Conservation (phyloP, 2,113 vertebrate species). For the Chionis minor region DNA sequence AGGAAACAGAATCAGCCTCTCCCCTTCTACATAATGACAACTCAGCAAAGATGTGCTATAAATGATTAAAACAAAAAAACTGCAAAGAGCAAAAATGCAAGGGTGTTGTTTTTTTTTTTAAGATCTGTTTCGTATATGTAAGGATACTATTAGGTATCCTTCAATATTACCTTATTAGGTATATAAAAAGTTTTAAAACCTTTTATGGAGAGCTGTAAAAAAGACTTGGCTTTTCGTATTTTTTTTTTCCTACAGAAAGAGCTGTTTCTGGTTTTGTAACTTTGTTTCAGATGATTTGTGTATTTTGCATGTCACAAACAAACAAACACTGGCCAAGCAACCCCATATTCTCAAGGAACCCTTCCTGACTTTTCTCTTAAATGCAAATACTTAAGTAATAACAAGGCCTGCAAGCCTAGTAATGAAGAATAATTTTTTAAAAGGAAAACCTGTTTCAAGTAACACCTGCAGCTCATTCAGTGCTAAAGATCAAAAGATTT, state of each 20-base stretch:
- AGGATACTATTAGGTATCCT: too few species aligned
- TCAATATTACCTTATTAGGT: too few species aligned
- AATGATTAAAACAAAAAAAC: not conserved
- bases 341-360: too few species aligned
- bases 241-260: not conserved
- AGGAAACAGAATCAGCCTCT: not conserved
- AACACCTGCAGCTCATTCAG: not conserved
- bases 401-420: not conserved
- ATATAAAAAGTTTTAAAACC: not conserved
- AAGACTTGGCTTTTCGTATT: not conserved
- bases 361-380: not conserved
- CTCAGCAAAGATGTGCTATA: not conserved
- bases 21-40: not conserved
- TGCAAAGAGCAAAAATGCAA: not conserved
- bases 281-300: not conserved
- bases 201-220: not conserved
- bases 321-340: not conserved
- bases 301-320: not conserved
- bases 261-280: not conserved
- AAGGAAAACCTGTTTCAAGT: not conserved
- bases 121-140: not conserved
- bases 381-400: not conserved
- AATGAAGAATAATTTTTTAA: not conserved
- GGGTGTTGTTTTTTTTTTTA: fast-evolving
- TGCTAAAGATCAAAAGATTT: not conserved